These are phyloP conservation scores for Sarcophaga bullata DNA, from an alignment of 1,140 invertebrate genomes.

Conservation along the genomic window DNA sequence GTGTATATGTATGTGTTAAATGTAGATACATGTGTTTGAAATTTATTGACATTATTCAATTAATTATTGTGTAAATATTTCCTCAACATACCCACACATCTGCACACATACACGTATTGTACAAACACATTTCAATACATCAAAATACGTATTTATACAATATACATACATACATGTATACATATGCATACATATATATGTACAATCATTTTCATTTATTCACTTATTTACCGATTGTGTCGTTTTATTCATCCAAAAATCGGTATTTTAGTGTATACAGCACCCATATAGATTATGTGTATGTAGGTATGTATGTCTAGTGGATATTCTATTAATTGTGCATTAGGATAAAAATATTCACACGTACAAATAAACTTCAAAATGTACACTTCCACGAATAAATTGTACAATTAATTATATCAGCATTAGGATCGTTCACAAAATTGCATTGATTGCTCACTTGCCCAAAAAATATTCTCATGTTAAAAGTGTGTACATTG, in stretches of 20 bases:
- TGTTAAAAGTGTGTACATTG: no score
- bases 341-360: constrained; percentile 43
- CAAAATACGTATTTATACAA: not conserved
- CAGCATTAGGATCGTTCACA: no score
- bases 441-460: no score
- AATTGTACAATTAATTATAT: no score
- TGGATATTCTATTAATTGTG: constrained; percentile 44
- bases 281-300: not conserved
- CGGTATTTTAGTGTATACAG: not conserved
- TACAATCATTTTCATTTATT: not conserved
- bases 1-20: not conserved
- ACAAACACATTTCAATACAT: not conserved
- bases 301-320: not conserved
- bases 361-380: not conserved
- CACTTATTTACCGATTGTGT: constrained; percentile 14
- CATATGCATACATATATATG: not conserved
- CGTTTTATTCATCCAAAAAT: not conserved
- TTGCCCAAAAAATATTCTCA: no score
- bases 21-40: constrained; percentile 61
- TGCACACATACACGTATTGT: not conserved
- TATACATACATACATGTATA: not conserved
- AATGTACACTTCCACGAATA: no score
- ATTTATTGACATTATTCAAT: constrained; percentile 66
- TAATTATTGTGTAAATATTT: constrained; percentile 66
- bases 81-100: constrained; percentile 34